phyloP scores from a whole-genome alignment of 2,888 invertebrate genomes.

The Coenonympha glycerion region DNA sequence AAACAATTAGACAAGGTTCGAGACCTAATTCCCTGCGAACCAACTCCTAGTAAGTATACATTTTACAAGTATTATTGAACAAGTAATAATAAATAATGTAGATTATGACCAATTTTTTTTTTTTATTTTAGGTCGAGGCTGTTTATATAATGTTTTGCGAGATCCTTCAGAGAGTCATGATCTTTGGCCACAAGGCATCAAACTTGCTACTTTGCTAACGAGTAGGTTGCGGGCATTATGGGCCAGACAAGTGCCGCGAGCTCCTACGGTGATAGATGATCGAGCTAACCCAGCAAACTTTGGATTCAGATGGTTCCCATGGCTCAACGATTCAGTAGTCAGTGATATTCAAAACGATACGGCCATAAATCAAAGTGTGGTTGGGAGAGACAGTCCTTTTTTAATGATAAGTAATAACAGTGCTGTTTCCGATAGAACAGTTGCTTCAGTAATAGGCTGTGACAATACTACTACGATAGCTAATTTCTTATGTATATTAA shows the following conservation, averaged over 20 bases:
- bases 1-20: slow-evolving; percentile 48
- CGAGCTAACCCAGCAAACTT: slow-evolving; percentile 82
- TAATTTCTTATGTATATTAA: slow-evolving; percentile 62
- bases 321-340: slow-evolving; percentile 45
- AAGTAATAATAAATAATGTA: neutral
- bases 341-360: slow-evolving; percentile 5
- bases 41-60: slow-evolving; percentile 54
- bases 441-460: slow-evolving; percentile 45
- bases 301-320: slow-evolving; percentile 83
- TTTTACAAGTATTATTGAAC: neutral
- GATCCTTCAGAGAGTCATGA: slow-evolving; percentile 89
- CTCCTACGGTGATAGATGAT: slow-evolving; percentile 61
- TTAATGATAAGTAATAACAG: neutral
- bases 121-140: slow-evolving; percentile 73
- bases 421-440: slow-evolving; percentile 32
- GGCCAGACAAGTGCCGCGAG: slow-evolving; percentile 67
- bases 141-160: slow-evolving; percentile 83
- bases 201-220: slow-evolving; percentile 59
- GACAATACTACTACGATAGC: slow-evolving; percentile 47
- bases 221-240: slow-evolving; percentile 59
- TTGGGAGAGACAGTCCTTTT: neutral
- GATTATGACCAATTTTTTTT: neutral
- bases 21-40: slow-evolving; percentile 53
- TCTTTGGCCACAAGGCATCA: slow-evolving; percentile 69
- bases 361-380: neutral